These are phyloP conservation scores for Protodeltote pygarga DNA, from an alignment of 2,888 invertebrate species.

Conservation along the genomic window DNA sequence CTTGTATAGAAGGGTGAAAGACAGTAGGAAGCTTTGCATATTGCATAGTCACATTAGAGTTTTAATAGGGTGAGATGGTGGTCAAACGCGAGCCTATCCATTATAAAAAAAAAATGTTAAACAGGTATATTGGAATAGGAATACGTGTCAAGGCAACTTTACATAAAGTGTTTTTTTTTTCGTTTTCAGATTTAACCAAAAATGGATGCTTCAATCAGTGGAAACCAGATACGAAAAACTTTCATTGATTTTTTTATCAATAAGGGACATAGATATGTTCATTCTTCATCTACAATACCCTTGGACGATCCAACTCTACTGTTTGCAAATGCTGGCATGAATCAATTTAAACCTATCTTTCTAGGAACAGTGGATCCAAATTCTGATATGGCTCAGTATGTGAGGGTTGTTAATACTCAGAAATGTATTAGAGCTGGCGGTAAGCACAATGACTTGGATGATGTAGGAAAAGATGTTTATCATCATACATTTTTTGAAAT, in stretches of 20 bases:
- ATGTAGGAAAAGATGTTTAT: conserved; percentile 99
- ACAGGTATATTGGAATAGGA: too few relatives aligned
- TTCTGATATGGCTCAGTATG: conserved; percentile 96
- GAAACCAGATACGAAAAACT: conserved; percentile 93
- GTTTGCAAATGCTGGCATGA: conserved; percentile 99
- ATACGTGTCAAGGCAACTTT: neutral
- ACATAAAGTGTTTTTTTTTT: conserved; percentile 4
- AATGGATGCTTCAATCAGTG: conserved; percentile 88
- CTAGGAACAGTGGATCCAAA: conserved; percentile 98
- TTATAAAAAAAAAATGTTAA: too few relatives aligned
- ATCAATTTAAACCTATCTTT: conserved; percentile 99
- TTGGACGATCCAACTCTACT: conserved; percentile 98
- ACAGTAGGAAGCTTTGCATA: too few relatives aligned
- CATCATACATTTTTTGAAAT: conserved; percentile 99
- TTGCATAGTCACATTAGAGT: too few relatives aligned
- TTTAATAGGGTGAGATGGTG: too few relatives aligned
- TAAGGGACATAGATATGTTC: conserved; percentile 94
- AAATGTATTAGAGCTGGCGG: conserved; percentile 99
- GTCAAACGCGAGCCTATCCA: too few relatives aligned
- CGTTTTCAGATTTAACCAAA: conserved; percentile 57
- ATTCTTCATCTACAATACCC: conserved; percentile 99
- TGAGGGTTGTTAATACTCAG: conserved; percentile 97
- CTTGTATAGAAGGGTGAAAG: too few relatives aligned
- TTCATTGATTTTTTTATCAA: conserved; percentile 97
- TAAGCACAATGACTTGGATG: conserved; percentile 99